Evolutionary conservation across 2,113 vertebrate species (phyloP).

Genomic region (Oxyruncus cristatus): DNA sequence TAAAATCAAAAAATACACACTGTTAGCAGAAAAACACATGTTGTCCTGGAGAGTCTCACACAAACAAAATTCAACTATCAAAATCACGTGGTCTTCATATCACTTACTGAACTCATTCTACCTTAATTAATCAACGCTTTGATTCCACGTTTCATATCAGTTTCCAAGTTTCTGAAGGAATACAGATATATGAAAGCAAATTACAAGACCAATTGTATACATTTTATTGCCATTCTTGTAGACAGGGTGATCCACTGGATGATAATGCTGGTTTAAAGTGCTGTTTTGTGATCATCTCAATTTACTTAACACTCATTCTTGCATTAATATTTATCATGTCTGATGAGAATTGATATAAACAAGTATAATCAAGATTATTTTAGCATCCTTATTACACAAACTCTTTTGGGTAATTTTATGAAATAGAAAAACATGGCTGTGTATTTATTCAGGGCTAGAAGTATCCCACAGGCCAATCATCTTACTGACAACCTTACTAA

Average conservation of each 20-base stretch:
- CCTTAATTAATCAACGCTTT: neutral
- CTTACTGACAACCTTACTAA: neutral
- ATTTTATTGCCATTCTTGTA: neutral
- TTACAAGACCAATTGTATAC: neutral
- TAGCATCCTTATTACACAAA: slow-evolving; percentile 9
- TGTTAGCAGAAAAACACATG: neutral
- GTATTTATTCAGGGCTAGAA: slow-evolving; percentile 2
- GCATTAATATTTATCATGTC: slow-evolving; percentile 43
- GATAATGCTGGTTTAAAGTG: slow-evolving; percentile 4
- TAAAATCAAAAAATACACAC: neutral
- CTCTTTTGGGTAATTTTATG: neutral
- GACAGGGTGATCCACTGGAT: neutral
- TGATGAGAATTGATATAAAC: slow-evolving; percentile 51
- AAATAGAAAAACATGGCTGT: neutral
- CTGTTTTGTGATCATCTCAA: neutral
- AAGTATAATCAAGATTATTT: slow-evolving; percentile 45
- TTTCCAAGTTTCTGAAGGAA: neutral
- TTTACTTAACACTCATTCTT: slow-evolving; percentile 6
- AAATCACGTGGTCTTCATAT: neutral
- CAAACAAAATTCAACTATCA: neutral
- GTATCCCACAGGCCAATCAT: neutral
- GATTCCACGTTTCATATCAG: neutral
- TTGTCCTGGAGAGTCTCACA: neutral
- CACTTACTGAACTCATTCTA: neutral
- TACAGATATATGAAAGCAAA: neutral